Base-by-base conservation (phyloP, 2,113 vertebrate genomes). In the Girardinichthys multiradiatus region DNA sequence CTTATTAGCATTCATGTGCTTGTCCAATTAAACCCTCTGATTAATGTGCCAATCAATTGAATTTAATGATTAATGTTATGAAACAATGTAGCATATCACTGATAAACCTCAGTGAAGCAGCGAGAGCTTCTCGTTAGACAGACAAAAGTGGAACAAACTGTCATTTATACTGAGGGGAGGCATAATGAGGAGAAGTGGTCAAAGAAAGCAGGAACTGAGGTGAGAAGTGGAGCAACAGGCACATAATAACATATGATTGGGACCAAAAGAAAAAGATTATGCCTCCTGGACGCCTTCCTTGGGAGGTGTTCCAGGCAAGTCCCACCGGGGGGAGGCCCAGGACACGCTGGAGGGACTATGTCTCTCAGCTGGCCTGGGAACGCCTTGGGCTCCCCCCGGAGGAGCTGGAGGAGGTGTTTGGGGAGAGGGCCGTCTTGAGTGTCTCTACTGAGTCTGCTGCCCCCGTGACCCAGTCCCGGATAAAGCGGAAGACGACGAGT, bases 21-120 rank as follows among this genome's bases (percentile, higher is more conserved):
- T 54, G 81, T 87, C 83, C 81, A 91, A 91, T 91, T 91, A 91
- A 65, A 66, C 88, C 51, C 28, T 39, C 77, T 87, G 86, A 91
- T 91, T 84, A 85, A 90, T 83, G 77, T 84, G 84, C 82, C 83
- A 88, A 85, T 91, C 89, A 87, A 80, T 85, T 74, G 69, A 80
- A 90, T 72, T 74, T 85, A 86, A 91, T 86, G 87, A 92, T 90
- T 72, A 78, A 77, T 85, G 77, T 87, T 80, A 77, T 57, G 71
- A 74, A 80, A 87, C 77, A 85, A 80, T 81, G 84, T 82, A 83
- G 81, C 72, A 33, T 67, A 66, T 86, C 71, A 85, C 30, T 60
- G 68, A 79, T 80, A 76, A 80, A 81, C 69, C 76, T 81, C 33
- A 1, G 60, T 79, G 57, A 73, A 82, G 70, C 84, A 83, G 84